Evolutionary conservation across 1,140 invertebrate species (phyloP), one percentile per base, ranked within the genome.

Genomic region (Mizuhopecten yessoensis): DNA sequence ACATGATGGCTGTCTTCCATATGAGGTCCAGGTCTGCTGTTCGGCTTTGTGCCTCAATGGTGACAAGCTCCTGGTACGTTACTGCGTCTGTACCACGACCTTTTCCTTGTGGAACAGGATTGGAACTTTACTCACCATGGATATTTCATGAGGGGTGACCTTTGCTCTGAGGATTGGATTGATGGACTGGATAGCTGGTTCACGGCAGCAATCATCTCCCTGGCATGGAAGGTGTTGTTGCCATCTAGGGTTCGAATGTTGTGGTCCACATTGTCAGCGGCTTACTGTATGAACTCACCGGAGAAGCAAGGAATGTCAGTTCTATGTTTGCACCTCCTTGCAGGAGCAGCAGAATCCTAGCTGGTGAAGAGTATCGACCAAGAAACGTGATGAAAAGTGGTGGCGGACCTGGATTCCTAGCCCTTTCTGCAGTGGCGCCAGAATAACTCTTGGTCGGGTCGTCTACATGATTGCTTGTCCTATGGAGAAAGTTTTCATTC

Each of bases 321-420:
- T 93, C 90, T 87, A 91, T 93, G 39, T 88, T 91, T n/a, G 87
- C 39, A 0, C 93, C 90, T 91, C 94, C 94, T 17, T 29, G 86
- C 95, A 95, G 13, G 93, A 93, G 34, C 88, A 93, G 88, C 94
- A 92, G 36, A 95, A 94, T 86, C 94, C 93, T 33, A 91, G 91
- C 15, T 39, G 91, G 57, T 93, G 33, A 0, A 95, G 86, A 1
- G 89, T 88, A 34, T 95, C 92, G 33, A 95, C 88, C 39, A 94
- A 87, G 86, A 92, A 93, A 49, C 87, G 75, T 17, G 94, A 94
- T 33, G 49, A 87, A 90, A 92, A 93, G 13, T 90, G 75, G 57
- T 91, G 90, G 86, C 94, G 93, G 87, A 93, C 33, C 33, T 92
- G 90, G 1, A 94, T 49, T 20, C 89, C 92, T 20, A 94, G 86